A percentile compares a stretch with the other conserved stretches of the same genome.
These are phyloP conservation scores for Leptinotarsa peninsularis DNA, from an alignment of 2,888 invertebrate genomes.

Conservation along the genomic window DNA sequence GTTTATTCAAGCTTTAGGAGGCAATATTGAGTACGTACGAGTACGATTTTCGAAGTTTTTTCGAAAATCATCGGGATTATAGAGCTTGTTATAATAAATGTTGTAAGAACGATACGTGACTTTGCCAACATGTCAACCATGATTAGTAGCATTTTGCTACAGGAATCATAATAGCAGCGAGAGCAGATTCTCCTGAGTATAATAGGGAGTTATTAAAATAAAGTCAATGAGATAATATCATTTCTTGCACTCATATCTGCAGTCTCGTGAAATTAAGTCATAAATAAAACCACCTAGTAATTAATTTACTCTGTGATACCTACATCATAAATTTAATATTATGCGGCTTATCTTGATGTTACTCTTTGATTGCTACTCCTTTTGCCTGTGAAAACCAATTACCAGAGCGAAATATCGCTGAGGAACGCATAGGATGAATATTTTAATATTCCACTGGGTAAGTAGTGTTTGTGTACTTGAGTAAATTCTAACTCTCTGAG, in stretches of 20 bases:
- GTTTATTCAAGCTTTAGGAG: too few relatives aligned
- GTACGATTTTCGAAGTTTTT: too few relatives aligned
- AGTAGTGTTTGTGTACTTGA: background rate
- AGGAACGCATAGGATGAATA: conserved; percentile 6
- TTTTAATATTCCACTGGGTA: conserved; percentile 12
- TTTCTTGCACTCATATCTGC: conserved; percentile 23
- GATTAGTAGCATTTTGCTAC: too few relatives aligned
- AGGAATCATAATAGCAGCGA: background rate
- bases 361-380: conserved; percentile 27
- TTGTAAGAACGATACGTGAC: too few relatives aligned
- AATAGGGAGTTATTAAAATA: conserved; percentile 1
- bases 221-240: conserved; percentile 16
- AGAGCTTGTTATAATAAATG: too few relatives aligned
- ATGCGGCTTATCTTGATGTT: conserved; percentile 27
- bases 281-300: conserved; percentile 27
- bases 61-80: too few relatives aligned
- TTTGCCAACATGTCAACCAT: too few relatives aligned
- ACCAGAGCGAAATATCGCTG: conserved; percentile 15
- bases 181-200: background rate
- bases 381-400: conserved; percentile 28
- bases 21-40: too few relatives aligned
- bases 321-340: conserved; percentile 29
- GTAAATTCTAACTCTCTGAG: background rate
- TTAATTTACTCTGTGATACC: conserved; percentile 30
- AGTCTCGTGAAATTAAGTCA: conserved; percentile 26